Conservation (phyloP, 1,140 invertebrate genomes). For the Drosophila obscura region DNA sequence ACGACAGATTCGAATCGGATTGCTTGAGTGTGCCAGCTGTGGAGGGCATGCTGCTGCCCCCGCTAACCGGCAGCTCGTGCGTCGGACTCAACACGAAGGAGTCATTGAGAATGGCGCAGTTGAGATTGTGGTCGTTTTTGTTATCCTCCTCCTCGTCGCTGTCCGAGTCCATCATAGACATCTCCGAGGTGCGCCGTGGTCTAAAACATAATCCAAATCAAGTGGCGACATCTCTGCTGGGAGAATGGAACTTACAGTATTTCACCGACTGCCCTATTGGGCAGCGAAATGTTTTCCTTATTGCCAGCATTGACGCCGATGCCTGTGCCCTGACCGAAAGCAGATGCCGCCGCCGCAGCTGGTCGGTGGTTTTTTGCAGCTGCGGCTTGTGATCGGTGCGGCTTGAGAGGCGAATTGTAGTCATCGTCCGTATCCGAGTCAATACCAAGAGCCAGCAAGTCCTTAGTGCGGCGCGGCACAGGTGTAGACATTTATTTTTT, state of each 20-base stretch:
- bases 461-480: constrained; percentile 70
- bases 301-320: constrained; percentile 3
- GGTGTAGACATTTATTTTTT: constrained; percentile 59
- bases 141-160: constrained; percentile 74
- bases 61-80: constrained; percentile 45
- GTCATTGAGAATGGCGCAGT: constrained; percentile 81
- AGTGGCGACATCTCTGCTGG: too few species aligned
- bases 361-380: background rate
- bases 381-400: constrained; percentile 9
- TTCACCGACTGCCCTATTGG: too few species aligned
- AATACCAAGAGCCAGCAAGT: constrained; percentile 59
- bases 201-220: constrained; percentile 33
- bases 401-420: constrained; percentile 58
- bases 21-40: constrained; percentile 11
- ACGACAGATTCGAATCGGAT: constrained; percentile 61
- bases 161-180: constrained; percentile 70
- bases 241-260: too few species aligned
- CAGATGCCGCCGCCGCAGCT: background rate
- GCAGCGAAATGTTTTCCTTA: background rate
- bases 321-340: constrained; percentile 9
- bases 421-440: constrained; percentile 78
- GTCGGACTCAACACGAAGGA: constrained; percentile 77
- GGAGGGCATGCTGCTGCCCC: constrained; percentile 6
- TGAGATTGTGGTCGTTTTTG: constrained; percentile 66
- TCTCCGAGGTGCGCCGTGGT: constrained; percentile 66